Evolutionary conservation across 2,797 vertebrate genomes (phyloP).

Genomic region (Stomatorhinus walkeri): DNA sequence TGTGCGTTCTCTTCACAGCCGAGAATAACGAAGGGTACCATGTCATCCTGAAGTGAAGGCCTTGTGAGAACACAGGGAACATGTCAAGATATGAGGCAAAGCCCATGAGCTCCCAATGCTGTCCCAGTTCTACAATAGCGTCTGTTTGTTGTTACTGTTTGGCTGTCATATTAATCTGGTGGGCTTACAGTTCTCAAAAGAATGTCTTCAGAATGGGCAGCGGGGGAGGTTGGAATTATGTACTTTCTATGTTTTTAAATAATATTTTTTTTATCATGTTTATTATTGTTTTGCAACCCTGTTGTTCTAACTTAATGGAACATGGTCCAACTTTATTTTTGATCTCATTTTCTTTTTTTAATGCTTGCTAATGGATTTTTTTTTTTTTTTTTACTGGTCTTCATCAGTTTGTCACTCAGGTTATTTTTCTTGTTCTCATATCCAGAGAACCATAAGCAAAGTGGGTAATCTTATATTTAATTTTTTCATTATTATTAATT

Average conservation of each 20-base stretch:
- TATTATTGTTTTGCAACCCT: not conserved
- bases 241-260: not conserved
- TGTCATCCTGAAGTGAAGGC: slow-evolving; percentile 85
- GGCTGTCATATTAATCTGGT: not conserved
- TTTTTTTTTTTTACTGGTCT: not conserved
- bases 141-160: slow-evolving; percentile 18
- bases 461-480: not conserved
- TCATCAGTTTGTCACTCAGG: not conserved
- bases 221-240: not conserved
- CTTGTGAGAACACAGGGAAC: not conserved
- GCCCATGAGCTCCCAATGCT: slow-evolving; percentile 33
- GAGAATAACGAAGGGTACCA: slow-evolving; percentile 88
- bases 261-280: not conserved
- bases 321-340: not conserved
- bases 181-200: not conserved
- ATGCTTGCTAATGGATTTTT: not conserved
- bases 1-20: slow-evolving; percentile 54
- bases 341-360: not conserved
- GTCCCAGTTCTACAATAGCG: slow-evolving; percentile 37
- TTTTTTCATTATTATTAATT: not conserved
- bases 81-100: slow-evolving; percentile 25
- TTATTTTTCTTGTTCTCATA: not conserved
- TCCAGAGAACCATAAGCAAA: not conserved
- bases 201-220: not conserved
- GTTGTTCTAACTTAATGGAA: not conserved